Conservation (phyloP, 2,888 invertebrate species). For the Sphaerophoria rueppellii region DNA sequence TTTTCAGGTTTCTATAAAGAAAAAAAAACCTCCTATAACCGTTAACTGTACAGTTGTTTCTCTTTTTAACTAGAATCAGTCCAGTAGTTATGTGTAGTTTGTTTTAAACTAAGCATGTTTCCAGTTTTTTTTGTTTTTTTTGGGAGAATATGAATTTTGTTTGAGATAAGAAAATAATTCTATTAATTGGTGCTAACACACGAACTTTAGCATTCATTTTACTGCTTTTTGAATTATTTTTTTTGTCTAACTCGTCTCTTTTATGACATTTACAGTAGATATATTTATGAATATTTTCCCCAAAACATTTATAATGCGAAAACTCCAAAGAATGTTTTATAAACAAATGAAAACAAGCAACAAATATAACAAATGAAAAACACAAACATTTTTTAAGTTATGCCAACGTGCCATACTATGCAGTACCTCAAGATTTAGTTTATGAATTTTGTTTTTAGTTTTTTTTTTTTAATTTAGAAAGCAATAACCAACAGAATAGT, state of each 20-base stretch:
- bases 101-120: no score
- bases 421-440: conserved; percentile 80
- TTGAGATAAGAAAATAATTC: no score
- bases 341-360: conserved; percentile 66
- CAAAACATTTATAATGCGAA: conserved; percentile 29
- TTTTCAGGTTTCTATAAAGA: no score
- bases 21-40: no score
- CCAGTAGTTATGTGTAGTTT: no score
- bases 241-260: conserved; percentile 26
- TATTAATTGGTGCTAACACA: no score
- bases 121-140: no score
- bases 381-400: conserved; percentile 57
- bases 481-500: conserved; percentile 17
- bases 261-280: conserved; percentile 36
- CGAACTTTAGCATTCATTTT: no score
- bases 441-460: neutral
- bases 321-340: conserved; percentile 70
- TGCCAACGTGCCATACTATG: conserved; percentile 82
- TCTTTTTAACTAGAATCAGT: no score
- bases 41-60: no score
- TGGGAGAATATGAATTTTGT: no score
- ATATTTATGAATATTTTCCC: neutral
- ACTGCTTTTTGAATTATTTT: neutral
- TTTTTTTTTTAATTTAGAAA: conserved; percentile 14
- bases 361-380: conserved; percentile 65